Conservation (phyloP, 2,888 invertebrate genomes). For the Phyllotreta striolata region DNA sequence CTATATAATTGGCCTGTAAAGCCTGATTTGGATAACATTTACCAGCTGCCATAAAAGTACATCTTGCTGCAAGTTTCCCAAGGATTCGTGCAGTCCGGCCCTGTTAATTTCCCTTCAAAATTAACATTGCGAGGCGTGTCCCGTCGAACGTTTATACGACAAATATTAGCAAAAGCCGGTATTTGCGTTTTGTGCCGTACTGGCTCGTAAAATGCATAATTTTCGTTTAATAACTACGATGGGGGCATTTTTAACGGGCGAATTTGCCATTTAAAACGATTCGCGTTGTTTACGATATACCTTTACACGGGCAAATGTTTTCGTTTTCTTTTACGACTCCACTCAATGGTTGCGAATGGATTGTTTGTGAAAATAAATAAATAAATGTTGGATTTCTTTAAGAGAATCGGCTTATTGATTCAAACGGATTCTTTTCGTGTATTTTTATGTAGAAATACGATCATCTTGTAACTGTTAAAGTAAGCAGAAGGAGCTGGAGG, state of each 20-base stretch:
- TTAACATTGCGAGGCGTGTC: slow-evolving; percentile 34
- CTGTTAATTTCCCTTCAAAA: slow-evolving; percentile 25
- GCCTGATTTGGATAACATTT: not conserved
- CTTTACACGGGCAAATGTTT: slow-evolving; percentile 18
- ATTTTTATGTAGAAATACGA: too few relatives aligned
- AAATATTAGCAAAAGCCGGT: slow-evolving; percentile 34
- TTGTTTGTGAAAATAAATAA: not conserved
- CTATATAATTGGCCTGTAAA: too few relatives aligned
- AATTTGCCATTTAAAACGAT: slow-evolving; percentile 12
- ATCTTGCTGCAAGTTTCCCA: too few relatives aligned
- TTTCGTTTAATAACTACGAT: slow-evolving; percentile 15
- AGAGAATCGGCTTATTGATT: too few relatives aligned
- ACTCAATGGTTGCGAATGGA: slow-evolving; percentile 3
- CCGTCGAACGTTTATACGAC: slow-evolving; percentile 30
- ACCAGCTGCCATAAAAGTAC: too few relatives aligned
- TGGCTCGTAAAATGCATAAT: slow-evolving; percentile 30
- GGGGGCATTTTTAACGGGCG: slow-evolving; percentile 10
- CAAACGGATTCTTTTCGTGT: too few relatives aligned
- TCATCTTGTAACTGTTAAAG: too few relatives aligned
- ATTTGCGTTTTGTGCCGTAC: slow-evolving; percentile 28
- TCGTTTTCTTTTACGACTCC: slow-evolving; percentile 19
- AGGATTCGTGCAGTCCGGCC: not conserved
- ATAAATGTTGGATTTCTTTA: too few relatives aligned
- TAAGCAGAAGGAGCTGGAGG: too few relatives aligned
- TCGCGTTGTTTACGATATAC: slow-evolving; percentile 24